Evolutionary conservation across 2,888 invertebrate species (phyloP).

Genomic region (Branchellion lobata): DNA sequence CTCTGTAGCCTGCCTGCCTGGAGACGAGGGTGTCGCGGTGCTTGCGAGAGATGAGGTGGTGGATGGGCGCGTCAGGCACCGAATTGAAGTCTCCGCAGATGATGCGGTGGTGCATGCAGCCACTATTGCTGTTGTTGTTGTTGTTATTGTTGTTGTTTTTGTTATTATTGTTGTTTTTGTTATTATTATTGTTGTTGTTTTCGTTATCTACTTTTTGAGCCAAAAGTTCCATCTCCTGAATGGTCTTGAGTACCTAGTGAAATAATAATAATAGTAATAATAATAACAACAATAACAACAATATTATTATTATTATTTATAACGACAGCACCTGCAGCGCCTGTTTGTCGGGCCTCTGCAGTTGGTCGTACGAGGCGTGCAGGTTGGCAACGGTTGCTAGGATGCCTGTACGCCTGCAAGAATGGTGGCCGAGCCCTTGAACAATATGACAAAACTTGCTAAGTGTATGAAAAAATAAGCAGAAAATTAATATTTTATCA

Average conservation of each 20-base stretch:
- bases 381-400: slow-evolving; percentile 58
- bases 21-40: too few species aligned
- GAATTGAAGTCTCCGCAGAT: slow-evolving; percentile 62
- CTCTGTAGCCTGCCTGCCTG: too few species aligned
- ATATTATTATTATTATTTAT: background rate
- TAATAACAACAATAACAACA: background rate
- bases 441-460: too few species aligned
- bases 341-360: slow-evolving; percentile 57
- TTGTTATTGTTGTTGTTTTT: background rate
- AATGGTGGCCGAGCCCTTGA: background rate
- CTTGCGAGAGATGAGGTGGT: slow-evolving; percentile 56
- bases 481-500: too few species aligned
- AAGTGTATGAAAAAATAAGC: too few species aligned
- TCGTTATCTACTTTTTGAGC: background rate
- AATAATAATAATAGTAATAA: background rate
- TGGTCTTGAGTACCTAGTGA: background rate
- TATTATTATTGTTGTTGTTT: slow-evolving; percentile 4
- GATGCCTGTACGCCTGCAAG: slow-evolving; percentile 52
- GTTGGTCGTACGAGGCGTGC: slow-evolving; percentile 57
- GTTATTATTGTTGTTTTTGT: background rate
- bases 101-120: slow-evolving; percentile 54
- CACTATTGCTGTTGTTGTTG: background rate
- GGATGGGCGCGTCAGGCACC: slow-evolving; percentile 55
- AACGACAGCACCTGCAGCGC: slow-evolving; percentile 57
- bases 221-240: background rate